Percentiles rank a stretch among this genome's conserved stretches.
These are phyloP conservation scores for Apodemia zela DNA, from an alignment of 2,888 invertebrate species.

Conservation along the genomic window DNA sequence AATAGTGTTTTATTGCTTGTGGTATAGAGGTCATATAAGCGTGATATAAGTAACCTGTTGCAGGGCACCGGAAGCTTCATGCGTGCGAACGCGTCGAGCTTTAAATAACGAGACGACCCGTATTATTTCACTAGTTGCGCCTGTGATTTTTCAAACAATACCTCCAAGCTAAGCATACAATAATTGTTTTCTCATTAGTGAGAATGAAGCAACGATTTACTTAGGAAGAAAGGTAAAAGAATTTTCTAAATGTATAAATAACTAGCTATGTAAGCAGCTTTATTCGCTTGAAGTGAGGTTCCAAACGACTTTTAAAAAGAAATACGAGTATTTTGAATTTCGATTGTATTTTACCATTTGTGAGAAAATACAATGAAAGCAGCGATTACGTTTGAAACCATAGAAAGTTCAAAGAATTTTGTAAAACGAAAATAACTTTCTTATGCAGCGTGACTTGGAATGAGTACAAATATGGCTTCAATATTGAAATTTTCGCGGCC, in stretches of 20 bases:
- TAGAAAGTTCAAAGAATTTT: not conserved
- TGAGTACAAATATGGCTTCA: not conserved
- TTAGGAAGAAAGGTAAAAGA: conserved; percentile 1
- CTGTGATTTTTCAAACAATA: conserved; percentile 29
- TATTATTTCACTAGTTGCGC: conserved; percentile 33
- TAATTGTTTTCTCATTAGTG: conserved; percentile 17
- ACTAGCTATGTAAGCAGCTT: not conserved
- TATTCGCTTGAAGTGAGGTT: not conserved
- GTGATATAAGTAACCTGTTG: conserved; percentile 29
- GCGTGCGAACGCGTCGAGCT: conserved; percentile 48
- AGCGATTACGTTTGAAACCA: not conserved
- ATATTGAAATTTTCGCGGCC: not conserved
- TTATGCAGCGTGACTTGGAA: not conserved
- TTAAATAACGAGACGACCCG: conserved; percentile 42
- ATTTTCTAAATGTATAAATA: conserved; percentile 5
- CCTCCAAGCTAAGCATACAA: not conserved
- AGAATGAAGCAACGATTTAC: conserved; percentile 11
- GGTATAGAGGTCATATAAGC: conserved; percentile 37
- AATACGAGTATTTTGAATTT: conserved; percentile 6
- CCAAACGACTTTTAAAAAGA: not conserved
- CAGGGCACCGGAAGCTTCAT: conserved; percentile 47
- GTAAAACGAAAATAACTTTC: not conserved
- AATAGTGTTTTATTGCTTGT: conserved; percentile 35
- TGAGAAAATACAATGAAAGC: not conserved
- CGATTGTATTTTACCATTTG: not conserved